Conservation (phyloP, 2,888 invertebrate genomes). For the Seira sanloemensis region DNA sequence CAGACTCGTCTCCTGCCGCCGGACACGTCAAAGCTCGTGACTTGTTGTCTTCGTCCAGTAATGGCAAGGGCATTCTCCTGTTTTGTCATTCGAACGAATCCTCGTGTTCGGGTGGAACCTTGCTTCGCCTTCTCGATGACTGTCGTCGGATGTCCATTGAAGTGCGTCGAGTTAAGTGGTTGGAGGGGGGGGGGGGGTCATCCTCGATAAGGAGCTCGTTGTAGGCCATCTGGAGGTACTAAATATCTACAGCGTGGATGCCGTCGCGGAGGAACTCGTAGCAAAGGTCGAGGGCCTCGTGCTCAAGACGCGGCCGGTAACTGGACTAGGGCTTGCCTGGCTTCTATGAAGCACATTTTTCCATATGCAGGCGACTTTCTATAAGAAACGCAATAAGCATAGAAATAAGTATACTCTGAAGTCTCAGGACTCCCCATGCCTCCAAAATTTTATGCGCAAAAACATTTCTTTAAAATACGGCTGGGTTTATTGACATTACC, state of each 20-base stretch:
- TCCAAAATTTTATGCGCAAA: no score
- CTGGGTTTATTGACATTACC: no score
- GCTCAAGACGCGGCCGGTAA: slow-evolving; percentile 38
- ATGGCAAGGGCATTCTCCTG: slow-evolving; percentile 81
- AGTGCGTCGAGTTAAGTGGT: slow-evolving; percentile 97
- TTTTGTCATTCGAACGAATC: slow-evolving; percentile 90
- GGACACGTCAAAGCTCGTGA: slow-evolving; percentile 8
- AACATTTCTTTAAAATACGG: no score
- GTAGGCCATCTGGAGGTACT: slow-evolving; percentile 87
- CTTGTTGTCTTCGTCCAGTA: slow-evolving; percentile 59
- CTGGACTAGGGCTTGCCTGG: slow-evolving; percentile 9
- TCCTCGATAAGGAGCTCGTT: slow-evolving; percentile 92
- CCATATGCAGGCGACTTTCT: no score
- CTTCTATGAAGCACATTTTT: no score
- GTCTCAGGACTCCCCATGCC: no score
- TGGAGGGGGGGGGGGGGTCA: slow-evolving; percentile 78
- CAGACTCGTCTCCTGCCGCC: slow-evolving; percentile 19
- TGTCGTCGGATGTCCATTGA: slow-evolving; percentile 88
- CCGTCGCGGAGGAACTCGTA: slow-evolving; percentile 94
- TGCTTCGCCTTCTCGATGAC: slow-evolving; percentile 22
- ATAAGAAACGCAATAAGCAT: no score
- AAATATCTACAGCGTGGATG: slow-evolving; percentile 93
- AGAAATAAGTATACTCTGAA: no score
- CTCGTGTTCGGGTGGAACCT: slow-evolving; percentile 95
- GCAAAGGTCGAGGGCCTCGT: slow-evolving; percentile 81